Base-by-base conservation (phyloP, 2,888 invertebrate genomes). In the Tetragonisca angustula region DNA sequence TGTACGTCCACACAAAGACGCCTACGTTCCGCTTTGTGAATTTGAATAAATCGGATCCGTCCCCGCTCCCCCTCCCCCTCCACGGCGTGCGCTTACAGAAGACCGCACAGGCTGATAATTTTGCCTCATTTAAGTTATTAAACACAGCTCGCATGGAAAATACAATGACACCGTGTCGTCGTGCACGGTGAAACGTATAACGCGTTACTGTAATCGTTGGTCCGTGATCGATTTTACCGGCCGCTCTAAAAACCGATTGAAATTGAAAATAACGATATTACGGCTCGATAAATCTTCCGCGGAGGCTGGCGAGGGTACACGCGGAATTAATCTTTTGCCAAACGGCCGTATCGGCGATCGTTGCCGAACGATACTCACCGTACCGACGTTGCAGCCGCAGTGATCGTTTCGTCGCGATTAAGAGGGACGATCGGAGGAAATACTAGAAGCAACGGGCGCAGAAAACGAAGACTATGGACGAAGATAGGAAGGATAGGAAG, bases 121-220 rank as follows among this genome's bases (percentile, higher is more conserved):
- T 54, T 6, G 24, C 49, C 17, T 27, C 61, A 59, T 78, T 81
- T 43, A n/a, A 72, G 67, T 73, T 72, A 56, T 62, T 32, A 81
- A 61, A 52, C 56, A 73, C 62, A 79, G 73, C 24, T 54, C 49
- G 36, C 21, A 50, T 59, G 73, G 79, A 81, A 79, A 79, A 79
- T 64, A 13, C 62, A 19, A 64, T 69, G 56, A 78, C 50, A 54
- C 17, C 36, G 13, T 17, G 21, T 9, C 36, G 36, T 1, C 3
- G 24, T 27, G 70, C 32, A 32, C 9, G 32, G 50, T 15, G 75
- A 50, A 59, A 32, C 49, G 70, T 24, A 52, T 24, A 65, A 59
- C 36, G 21, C 49, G 54, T 17, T n/a, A 43, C 43, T 13, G 13
- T 19, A 21, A 4, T 64, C 36, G 24, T 54, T 49, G 24, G n/a